phyloP scores from a whole-genome alignment of 2,797 vertebrate species.

The Pampus argenteus region DNA sequence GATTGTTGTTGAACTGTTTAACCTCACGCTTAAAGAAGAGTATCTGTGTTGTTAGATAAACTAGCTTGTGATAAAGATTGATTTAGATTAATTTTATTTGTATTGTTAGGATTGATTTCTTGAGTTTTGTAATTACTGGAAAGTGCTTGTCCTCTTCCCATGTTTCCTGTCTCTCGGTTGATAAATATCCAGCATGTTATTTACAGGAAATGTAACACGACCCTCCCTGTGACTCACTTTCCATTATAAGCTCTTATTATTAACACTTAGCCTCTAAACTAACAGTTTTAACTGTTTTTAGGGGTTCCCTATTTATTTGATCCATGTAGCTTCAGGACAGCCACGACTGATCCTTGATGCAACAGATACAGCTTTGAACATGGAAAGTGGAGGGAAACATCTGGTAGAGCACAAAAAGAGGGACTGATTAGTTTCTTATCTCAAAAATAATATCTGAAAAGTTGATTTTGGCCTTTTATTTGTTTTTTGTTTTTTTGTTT shows the following conservation, averaged over 20 bases:
- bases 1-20: slow-evolving; percentile 2
- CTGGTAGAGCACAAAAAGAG: neutral
- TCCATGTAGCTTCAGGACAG: slow-evolving; percentile 4
- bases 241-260: slow-evolving; percentile 31
- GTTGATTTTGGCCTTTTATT: neutral
- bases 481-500: neutral
- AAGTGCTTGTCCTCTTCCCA: slow-evolving; percentile 18
- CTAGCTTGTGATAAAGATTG: too few relatives aligned
- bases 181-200: slow-evolving; percentile 35
- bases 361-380: neutral
- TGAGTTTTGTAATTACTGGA: neutral
- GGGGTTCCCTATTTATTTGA: slow-evolving; percentile 16
- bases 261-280: slow-evolving; percentile 3
- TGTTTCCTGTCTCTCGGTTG: slow-evolving; percentile 45
- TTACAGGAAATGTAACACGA: slow-evolving; percentile 25
- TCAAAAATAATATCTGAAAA: neutral
- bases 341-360: slow-evolving; percentile 27
- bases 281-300: neutral
- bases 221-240: slow-evolving; percentile 40
- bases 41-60: too few relatives aligned
- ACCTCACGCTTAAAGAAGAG: neutral
- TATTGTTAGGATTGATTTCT: neutral
- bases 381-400: neutral
- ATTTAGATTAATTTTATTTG: neutral
- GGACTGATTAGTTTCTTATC: neutral